Conservation (phyloP, 2,797 vertebrate species). For the Chromobotia macracanthus region DNA sequence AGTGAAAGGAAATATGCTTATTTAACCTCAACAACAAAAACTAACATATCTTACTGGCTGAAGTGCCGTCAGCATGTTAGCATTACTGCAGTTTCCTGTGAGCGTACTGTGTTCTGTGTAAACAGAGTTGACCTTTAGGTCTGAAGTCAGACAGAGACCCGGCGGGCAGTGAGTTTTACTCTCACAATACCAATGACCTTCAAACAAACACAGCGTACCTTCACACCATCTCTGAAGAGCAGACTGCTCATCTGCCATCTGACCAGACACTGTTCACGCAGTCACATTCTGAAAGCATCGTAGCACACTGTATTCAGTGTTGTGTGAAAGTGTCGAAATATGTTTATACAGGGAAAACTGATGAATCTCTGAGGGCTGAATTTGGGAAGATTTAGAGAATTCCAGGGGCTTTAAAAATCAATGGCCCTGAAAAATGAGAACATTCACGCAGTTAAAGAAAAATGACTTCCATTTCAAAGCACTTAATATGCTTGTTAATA, state of each 20-base stretch:
- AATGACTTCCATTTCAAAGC: not conserved
- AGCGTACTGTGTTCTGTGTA: slow-evolving; percentile 10
- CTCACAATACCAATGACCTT: slow-evolving; percentile 17
- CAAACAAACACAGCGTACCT: not conserved
- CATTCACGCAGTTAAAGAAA: slow-evolving; percentile 7
- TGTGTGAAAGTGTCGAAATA: slow-evolving; percentile 8
- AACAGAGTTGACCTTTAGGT: slow-evolving; percentile 45
- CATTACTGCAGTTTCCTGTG: not conserved
- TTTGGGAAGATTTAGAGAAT: slow-evolving; percentile 28
- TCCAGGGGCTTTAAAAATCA: slow-evolving; percentile 17
- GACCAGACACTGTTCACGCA: not conserved
- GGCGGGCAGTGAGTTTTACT: not conserved
- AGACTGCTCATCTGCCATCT: not conserved
- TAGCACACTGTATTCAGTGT: not conserved
- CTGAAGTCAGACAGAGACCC: not conserved
- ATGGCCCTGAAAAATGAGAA: slow-evolving; percentile 22
- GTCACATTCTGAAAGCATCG: not conserved
- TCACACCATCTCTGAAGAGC: not conserved
- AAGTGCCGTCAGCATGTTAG: slow-evolving; percentile 34
- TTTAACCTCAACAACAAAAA: slow-evolving; percentile 1
- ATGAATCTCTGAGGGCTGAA: not conserved
- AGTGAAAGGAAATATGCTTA: not conserved
- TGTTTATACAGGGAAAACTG: not conserved
- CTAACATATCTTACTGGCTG: not conserved
- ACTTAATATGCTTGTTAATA: slow-evolving; percentile 23